Base-by-base conservation (phyloP, 23 tunicate species). In the Trididemnum miniatum region DNA sequence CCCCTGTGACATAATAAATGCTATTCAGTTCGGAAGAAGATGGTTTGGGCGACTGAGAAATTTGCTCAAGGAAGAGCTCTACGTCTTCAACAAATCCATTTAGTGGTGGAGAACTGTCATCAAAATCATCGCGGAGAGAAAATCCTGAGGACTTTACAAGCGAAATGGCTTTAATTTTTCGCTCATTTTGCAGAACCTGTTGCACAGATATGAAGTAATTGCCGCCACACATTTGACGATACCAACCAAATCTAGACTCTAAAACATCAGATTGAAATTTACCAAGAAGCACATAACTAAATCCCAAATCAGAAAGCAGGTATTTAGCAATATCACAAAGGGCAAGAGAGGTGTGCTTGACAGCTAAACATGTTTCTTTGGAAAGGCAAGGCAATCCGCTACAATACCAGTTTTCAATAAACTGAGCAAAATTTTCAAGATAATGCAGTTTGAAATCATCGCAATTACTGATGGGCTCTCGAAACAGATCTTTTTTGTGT, bases 251-350 rank as follows among this genome's bases (percentile, higher is more conserved):
- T 39, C 79, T 37, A n/a, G n/a, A 2, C 59, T 73, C 59, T 39
- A 73, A 73, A 73, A 34, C 79, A 39, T 73, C 79, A 22, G 79
- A 73, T 73, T 73, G 79, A 38, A 73, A 73, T 73, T 73, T 73
- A 37, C 30, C 79, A 20, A 73, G 79, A 5, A 73, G 9, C 1
- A 73, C 59, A 73, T 73, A n/a, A 73, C 59, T 37, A 39, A 73
- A 73, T 12, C 79, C 79, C 7, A 73, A 59, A 37, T 73, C 31
- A 20, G 79, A 73, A 38, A 37, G 2, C 20, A 73, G 79, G 29
- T 73, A 39, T 37, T 59, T 39, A 9, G 79, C 79, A 37, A 39
- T 59, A 38, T 31, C 79, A 39, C 79, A 38, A 40, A 73, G 79
- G 38, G 79, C 59, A 4, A 39, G 38, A 22, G 59, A 73, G 29